Base-by-base conservation (phyloP, 2,888 invertebrate genomes). In the Pocota personata region DNA sequence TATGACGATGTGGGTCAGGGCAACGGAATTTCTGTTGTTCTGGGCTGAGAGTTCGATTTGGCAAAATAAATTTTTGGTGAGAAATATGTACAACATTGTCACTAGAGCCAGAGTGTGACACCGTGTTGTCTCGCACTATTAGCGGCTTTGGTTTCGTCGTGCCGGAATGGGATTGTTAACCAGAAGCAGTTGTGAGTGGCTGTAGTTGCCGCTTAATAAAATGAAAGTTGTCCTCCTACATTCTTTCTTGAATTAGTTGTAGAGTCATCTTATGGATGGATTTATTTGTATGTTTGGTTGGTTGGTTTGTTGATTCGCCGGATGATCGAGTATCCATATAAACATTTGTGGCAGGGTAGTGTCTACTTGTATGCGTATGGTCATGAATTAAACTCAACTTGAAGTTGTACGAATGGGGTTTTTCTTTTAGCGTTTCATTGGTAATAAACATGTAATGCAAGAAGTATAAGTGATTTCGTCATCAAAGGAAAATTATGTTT, bases 151-250 rank as follows among this genome's bases (percentile, higher is more conserved):
- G 14, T 19, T n/a, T n/a, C n/a, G n/a, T 37, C 37, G 50, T 60
- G n/a, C 46, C 60, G 32, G 43, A 60, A 75, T 69, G 46, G 64
- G 21, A 48, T 67, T 48, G 32, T 32, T 16, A 64, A 69, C 37
- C 16, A 76, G 57, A 76, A 64, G 40, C 52, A 21, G 64, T 55
- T 64, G 64, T 35, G 30, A n/a, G 40, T 52, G 27, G 48, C 48
- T 58, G 37, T 37, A 27, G 21, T 30, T 73, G 57, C 88, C 88
- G 89, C 89, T 90, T 89, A 90, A 90, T 89, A 87, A 89, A 90
- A 92, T 90, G 92, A 91, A 91, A 92, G 91, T 92, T 91, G 90
- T 87, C 89, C 90, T 89, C 89, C 90, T 89, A 89, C 90, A 89
- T 90, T 89, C 89, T 89, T 89, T 83, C 67, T 78, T 27, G 82